These are phyloP conservation scores for Leptodactylus fallax DNA, from an alignment of 2,797 vertebrate species.

Conservation along the genomic window DNA sequence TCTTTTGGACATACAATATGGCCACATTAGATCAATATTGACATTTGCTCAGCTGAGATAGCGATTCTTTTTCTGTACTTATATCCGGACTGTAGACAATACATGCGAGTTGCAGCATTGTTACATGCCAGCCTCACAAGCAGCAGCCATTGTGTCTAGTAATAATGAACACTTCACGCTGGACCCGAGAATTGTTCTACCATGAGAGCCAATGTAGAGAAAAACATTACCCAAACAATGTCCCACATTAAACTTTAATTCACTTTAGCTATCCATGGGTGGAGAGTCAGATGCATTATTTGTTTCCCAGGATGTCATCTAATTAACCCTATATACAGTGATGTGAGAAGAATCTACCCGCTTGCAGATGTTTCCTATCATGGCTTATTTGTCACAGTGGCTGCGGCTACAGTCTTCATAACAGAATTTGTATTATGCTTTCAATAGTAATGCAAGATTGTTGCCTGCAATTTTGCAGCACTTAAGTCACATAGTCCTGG, in stretches of 20 bases:
- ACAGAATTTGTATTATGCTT: too few species aligned
- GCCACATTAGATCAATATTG: neutral
- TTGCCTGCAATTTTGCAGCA: too few species aligned
- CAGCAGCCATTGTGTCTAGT: constrained; percentile 30
- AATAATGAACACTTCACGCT: constrained; percentile 22
- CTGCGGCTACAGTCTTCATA: too few species aligned
- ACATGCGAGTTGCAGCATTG: constrained; percentile 16
- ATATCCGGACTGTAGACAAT: constrained; percentile 30
- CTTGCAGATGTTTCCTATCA: neutral
- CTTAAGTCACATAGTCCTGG: too few species aligned
- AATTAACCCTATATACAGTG: neutral
- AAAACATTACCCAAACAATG: constrained; percentile 8
- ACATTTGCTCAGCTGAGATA: constrained; percentile 18
- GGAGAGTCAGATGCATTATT: constrained; percentile 18
- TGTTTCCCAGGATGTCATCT: neutral
- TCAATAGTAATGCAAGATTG: too few species aligned
- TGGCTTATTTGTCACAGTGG: neutral
- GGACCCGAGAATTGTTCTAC: constrained; percentile 15
- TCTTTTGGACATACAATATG: neutral
- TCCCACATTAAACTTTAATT: constrained; percentile 17
- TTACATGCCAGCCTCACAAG: neutral
- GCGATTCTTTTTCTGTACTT: constrained; percentile 12
- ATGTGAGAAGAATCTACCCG: neutral
- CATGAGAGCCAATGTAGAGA: neutral
- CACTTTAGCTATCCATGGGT: neutral